Percentiles rank a stretch among this genome's conserved stretches.
phyloP scores from a whole-genome alignment of 1,140 invertebrate species.

The Ooceraea biroi region DNA sequence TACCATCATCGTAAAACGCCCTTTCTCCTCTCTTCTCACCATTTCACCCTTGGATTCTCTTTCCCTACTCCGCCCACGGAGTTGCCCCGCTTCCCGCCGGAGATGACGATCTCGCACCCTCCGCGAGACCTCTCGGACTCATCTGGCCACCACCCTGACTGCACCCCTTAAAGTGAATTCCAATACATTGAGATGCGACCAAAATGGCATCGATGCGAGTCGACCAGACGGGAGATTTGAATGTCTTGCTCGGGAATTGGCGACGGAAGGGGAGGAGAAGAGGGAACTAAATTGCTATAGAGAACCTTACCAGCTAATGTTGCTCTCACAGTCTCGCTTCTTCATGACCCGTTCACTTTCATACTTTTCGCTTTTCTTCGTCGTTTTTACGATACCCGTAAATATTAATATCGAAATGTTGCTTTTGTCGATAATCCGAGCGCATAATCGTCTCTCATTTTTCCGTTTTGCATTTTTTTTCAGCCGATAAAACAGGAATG shows the following conservation, averaged over 20 bases:
- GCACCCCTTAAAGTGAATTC: conserved; percentile 75
- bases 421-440: background rate
- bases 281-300: conserved; percentile 60
- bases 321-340: background rate
- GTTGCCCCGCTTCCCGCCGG: conserved; percentile 15
- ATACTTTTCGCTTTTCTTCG: background rate
- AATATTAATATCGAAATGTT: conserved; percentile 22
- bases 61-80: background rate
- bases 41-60: conserved; percentile 27
- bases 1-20: conserved; percentile 77
- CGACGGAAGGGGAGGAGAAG: conserved; percentile 46
- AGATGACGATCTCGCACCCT: conserved; percentile 53
- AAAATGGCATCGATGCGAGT: conserved; percentile 66
- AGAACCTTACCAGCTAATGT: conserved; percentile 46
- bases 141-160: conserved; percentile 9
- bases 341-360: conserved; percentile 28
- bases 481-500: too few relatives aligned
- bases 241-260: conserved; percentile 77
- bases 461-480: background rate
- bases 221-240: conserved; percentile 72
- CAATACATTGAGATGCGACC: conserved; percentile 77
- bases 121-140: conserved; percentile 27
- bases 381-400: background rate
- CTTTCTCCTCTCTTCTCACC: conserved; percentile 9
- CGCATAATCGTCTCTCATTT: background rate